Conservation (phyloP, 2,113 vertebrate genomes). For the Corythaeola cristata region DNA sequence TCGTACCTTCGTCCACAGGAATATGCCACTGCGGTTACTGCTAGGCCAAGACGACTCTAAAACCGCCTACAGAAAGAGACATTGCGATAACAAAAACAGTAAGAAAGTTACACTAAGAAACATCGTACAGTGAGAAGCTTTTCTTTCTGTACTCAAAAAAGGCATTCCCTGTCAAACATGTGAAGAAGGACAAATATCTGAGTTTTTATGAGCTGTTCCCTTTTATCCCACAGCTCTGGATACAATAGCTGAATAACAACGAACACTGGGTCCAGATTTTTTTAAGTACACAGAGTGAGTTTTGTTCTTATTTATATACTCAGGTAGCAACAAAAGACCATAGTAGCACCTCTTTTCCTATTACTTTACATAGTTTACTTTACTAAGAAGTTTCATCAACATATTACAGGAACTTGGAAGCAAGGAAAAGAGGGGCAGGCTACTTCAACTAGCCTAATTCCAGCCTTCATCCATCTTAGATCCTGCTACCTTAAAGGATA, state of each 20-base stretch:
- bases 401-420: background rate
- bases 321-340: background rate
- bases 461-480: background rate
- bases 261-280: background rate
- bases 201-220: background rate
- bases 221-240: background rate
- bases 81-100: background rate
- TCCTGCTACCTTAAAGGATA: background rate
- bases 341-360: background rate
- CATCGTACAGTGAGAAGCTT: background rate
- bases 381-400: background rate
- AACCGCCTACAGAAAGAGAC: conserved; percentile 81
- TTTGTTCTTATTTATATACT: background rate
- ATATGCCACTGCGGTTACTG: conserved; percentile 90
- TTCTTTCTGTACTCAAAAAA: background rate
- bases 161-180: background rate
- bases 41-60: conserved; percentile 95
- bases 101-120: background rate
- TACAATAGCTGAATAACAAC: background rate
- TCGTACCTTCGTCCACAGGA: conserved; percentile 95
- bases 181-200: background rate
- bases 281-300: background rate
- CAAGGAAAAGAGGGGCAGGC: background rate
- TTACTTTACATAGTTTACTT: background rate
- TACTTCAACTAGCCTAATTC: background rate